These are phyloP conservation scores for Cryptoprocta ferox DNA, from an alignment of 2,797 vertebrate genomes.

Conservation along the genomic window DNA sequence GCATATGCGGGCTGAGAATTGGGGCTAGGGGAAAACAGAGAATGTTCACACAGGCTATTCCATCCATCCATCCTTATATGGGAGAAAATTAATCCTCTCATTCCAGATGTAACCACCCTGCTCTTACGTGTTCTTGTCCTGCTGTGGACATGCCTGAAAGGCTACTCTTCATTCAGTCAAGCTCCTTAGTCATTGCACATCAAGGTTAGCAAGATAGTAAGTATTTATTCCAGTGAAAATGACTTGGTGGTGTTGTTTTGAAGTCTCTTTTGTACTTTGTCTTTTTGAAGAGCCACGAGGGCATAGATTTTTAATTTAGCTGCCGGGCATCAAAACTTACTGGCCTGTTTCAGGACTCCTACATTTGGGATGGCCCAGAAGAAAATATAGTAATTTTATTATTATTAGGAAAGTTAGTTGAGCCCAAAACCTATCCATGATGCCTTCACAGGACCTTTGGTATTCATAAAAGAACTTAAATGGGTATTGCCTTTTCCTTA, in stretches of 20 bases:
- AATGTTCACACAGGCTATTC: not conserved
- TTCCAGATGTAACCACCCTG: not conserved
- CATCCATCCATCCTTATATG: not conserved
- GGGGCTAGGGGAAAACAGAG: not conserved
- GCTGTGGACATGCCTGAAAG: not conserved
- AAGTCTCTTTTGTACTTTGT: not conserved
- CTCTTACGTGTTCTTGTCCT: not conserved
- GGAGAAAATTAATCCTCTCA: not conserved
- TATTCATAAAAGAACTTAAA: conserved; percentile 48
- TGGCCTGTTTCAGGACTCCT: not conserved
- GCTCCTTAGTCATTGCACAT: not conserved
- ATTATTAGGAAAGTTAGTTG: conserved; percentile 14
- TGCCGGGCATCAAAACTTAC: not conserved
- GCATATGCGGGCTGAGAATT: not conserved
- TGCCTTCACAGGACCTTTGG: not conserved
- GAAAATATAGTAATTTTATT: not conserved
- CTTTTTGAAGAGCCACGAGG: not conserved
- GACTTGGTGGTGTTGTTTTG: not conserved
- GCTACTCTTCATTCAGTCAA: not conserved
- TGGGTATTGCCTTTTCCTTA: not conserved
- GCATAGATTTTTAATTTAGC: not conserved
- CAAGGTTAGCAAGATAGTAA: not conserved
- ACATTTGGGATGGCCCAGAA: not conserved
- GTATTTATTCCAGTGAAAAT: not conserved
- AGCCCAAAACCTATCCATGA: not conserved